phyloP scores from a whole-genome alignment of 2,797 vertebrate species.

The Taeniopygia guttata region DNA sequence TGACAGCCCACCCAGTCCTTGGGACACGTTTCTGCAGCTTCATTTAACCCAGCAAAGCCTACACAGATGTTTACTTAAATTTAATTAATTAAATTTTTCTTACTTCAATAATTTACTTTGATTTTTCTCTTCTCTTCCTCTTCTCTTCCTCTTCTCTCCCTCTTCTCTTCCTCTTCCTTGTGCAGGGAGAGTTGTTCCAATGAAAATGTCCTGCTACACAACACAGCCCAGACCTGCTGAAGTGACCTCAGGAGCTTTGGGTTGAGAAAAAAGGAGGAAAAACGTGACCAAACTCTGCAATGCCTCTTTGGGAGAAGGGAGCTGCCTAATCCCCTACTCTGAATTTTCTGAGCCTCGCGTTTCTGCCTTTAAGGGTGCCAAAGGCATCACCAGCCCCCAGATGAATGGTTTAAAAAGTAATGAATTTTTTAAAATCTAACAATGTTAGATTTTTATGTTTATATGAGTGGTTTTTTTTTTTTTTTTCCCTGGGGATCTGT shows the following conservation, averaged over 20 bases:
- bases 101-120: background rate
- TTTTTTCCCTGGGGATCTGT: background rate
- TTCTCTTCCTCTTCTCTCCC: background rate
- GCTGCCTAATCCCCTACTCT: background rate
- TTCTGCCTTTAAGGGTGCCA: background rate
- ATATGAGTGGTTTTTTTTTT: background rate
- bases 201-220: accelerated
- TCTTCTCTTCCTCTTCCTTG: background rate
- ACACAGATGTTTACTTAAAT: background rate
- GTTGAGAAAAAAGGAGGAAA: background rate
- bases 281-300: background rate
- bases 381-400: background rate
- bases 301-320: background rate
- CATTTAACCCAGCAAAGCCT: background rate
- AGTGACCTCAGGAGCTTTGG: background rate
- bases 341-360: background rate
- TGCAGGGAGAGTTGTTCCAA: background rate
- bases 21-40: accelerated
- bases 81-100: background rate
- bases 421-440: background rate
- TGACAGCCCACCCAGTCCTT: background rate
- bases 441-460: background rate
- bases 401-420: background rate
- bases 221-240: background rate
- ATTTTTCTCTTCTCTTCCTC: too few species aligned